phyloP scores from a whole-genome alignment of 1,140 invertebrate species.

The Hestina assimilis region DNA sequence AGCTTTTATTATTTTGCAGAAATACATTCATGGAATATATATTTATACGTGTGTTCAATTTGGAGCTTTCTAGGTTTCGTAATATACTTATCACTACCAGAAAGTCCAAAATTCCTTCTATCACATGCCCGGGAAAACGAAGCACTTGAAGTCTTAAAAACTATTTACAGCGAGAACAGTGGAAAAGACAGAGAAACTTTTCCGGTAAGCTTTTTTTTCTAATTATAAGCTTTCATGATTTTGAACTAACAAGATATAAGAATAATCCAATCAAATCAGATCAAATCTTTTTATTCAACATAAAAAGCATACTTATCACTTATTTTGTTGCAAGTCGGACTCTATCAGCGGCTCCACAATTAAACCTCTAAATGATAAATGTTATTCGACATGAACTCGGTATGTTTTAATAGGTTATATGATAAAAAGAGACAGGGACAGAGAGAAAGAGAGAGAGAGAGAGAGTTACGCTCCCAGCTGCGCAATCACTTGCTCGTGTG shows the following conservation, averaged over 20 bases:
- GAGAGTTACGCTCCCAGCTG: no score
- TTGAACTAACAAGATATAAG: background rate
- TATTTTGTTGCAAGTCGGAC: no score
- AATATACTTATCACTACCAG: conserved; percentile 57
- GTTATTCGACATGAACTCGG: no score
- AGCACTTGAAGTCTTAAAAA: conserved; percentile 77
- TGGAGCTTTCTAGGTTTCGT: conserved; percentile 47
- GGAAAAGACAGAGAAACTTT: conserved; percentile 58
- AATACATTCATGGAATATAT: conserved; percentile 55
- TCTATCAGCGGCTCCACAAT: no score
- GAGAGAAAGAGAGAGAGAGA: no score
- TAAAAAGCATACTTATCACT: no score
- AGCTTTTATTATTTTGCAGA: conserved; percentile 32
- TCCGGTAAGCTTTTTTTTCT: conserved; percentile 35
- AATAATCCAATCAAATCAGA: background rate
- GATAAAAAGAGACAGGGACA: no score
- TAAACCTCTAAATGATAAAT: no score
- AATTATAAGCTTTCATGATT: background rate
- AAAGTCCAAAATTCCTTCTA: conserved; percentile 84
- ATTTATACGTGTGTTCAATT: conserved; percentile 46
- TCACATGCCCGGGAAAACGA: conserved; percentile 76
- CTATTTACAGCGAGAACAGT: conserved; percentile 77
- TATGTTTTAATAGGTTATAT: no score
- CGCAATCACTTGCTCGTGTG: no score
- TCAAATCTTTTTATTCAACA: no score